A percentile compares a stretch with the other conserved stretches of the same genome.
Conservation (phyloP, 1,140 invertebrate genomes). For the Sycobia sp. region DNA sequence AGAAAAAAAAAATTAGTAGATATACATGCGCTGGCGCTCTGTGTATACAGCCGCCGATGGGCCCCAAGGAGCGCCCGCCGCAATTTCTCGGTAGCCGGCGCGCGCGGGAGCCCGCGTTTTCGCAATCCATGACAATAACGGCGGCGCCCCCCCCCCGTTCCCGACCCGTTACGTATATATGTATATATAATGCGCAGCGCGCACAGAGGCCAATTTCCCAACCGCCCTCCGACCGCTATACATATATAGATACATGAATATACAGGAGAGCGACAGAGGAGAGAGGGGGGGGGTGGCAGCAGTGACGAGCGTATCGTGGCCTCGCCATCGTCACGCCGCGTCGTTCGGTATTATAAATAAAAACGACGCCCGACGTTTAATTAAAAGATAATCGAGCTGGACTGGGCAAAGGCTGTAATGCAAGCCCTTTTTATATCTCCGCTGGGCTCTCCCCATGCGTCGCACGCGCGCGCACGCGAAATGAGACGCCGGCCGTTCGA, state of each 20-base stretch:
- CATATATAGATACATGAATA: too few relatives aligned
- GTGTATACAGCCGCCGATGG: neutral
- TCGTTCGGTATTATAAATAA: conserved; percentile 31
- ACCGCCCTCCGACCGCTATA: too few relatives aligned
- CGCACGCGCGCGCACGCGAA: too few relatives aligned
- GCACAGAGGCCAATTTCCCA: conserved; percentile 4
- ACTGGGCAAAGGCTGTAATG: conserved; percentile 43
- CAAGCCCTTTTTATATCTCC: too few relatives aligned
- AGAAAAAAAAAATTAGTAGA: too few relatives aligned
- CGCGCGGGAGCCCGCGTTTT: neutral
- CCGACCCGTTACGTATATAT: too few relatives aligned
- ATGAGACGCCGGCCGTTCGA: neutral
- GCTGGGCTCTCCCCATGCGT: too few relatives aligned
- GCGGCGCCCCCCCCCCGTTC: too few relatives aligned
- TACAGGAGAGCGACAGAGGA: too few relatives aligned
- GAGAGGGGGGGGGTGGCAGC: neutral
- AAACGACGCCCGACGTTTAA: conserved; percentile 50
- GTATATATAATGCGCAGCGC: too few relatives aligned
- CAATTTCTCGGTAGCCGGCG: neutral
- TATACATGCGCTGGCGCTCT: too few relatives aligned
- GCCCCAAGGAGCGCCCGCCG: neutral
- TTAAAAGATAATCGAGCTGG: conserved; percentile 54
- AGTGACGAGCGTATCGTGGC: conserved; percentile 10
- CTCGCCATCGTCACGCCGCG: conserved; percentile 25
- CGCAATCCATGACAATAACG: neutral